Percentiles rank a stretch among this genome's conserved stretches.
phyloP scores from a whole-genome alignment of 2,797 vertebrate genomes.

The Mastacembelus armatus region DNA sequence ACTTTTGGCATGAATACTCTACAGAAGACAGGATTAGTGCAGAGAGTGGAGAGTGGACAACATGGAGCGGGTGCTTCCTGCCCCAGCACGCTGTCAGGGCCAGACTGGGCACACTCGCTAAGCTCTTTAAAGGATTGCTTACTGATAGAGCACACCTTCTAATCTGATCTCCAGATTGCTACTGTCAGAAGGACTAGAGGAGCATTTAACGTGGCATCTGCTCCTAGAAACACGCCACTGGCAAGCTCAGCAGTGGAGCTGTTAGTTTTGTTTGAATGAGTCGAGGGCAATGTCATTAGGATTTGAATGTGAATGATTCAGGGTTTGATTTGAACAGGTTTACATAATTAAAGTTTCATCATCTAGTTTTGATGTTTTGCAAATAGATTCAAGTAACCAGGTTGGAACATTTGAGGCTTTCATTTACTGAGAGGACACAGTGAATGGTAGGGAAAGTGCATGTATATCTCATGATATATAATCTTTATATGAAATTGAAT shows the following conservation, averaged over 20 bases:
- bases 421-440: too few species aligned
- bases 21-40: slow-evolving; percentile 71
- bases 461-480: too few species aligned
- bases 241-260: not conserved
- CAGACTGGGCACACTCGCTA: slow-evolving; percentile 39
- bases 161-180: slow-evolving; percentile 77
- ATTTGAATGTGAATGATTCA: slow-evolving; percentile 32
- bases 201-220: slow-evolving; percentile 63
- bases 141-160: slow-evolving; percentile 55
- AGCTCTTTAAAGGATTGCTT: slow-evolving; percentile 67
- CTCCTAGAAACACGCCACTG: slow-evolving; percentile 45
- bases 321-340: slow-evolving; percentile 19
- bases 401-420: not conserved
- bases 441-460: too few species aligned
- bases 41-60: slow-evolving; percentile 42
- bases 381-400: slow-evolving; percentile 5
- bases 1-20: slow-evolving; percentile 44
- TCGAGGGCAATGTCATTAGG: slow-evolving; percentile 47
- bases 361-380: slow-evolving; percentile 48
- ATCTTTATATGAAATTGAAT: too few species aligned
- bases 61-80: slow-evolving; percentile 48
- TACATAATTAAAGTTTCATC: slow-evolving; percentile 40
- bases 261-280: slow-evolving; percentile 33
- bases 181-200: slow-evolving; percentile 67
- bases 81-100: slow-evolving; percentile 60